Base-by-base conservation (phyloP, 2,888 invertebrate species). In the Salticus scenicus region DNA sequence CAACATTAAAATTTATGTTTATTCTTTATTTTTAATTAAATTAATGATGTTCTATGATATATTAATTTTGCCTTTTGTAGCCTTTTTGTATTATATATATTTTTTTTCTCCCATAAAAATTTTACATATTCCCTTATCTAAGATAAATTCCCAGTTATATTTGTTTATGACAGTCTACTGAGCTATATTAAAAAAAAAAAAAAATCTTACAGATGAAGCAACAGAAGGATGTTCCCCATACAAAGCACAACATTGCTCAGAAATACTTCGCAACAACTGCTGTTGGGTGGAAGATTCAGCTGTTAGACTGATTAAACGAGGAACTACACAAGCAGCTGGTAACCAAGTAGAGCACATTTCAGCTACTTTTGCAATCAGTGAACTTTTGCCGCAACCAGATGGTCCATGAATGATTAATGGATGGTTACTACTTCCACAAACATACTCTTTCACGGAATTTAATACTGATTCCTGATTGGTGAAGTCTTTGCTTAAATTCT, bases 321-420 rank as follows among this genome's bases (percentile, higher is more conserved):
- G 93, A 90, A 93, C 88, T 7, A 91, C 88, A 31, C 90, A 89
- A 30, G 90, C 88, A 37, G 91, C 90, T 1, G 90, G 90, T 74
- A 89, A 89, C 91, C 91, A 91, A 17, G 71, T 51, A 42, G 94
- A 94, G 90, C 95, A 94, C 90, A 95, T 95, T 90, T 95, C 94
- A 86, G 94, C 94, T 12, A 95, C 94, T 88, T 95, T 93, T 0
- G 96, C 95, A 47, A 96, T 93, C 7, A 96, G 92, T 0, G 95
- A 95, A 2, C 95, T 96, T 91, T 96, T 96, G 0, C 96, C 96
- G 91, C 95, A 95, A 14, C 96, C 96, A n/a, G 94, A 93, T 31
- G 94, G 93, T 0, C 96, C 96, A 87, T 95, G 94, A 81, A 97
- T 91, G 17, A 96, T 93, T 83, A 96, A 91, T 0, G 96, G 96